Evolutionary conservation across 2,797 vertebrate genomes (phyloP).

Genomic region (Oreortyx pictus): DNA sequence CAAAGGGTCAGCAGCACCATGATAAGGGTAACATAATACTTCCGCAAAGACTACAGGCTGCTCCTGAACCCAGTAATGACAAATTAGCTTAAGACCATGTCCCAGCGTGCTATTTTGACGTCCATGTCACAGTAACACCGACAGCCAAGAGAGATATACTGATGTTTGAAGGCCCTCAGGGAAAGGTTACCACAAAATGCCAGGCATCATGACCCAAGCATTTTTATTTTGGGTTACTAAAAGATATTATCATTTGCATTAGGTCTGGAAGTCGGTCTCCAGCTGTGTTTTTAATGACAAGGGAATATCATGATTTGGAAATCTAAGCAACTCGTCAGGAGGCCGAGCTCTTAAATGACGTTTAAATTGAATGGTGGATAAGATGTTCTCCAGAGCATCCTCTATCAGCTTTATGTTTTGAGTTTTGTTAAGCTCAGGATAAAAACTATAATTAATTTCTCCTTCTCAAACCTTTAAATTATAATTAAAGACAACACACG

Average conservation of each 20-base stretch:
- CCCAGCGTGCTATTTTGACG: not conserved
- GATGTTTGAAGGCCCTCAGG: not conserved
- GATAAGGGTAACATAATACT: not conserved
- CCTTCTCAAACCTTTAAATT: slow-evolving; percentile 63
- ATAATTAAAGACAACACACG: slow-evolving; percentile 68
- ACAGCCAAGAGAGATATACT: not conserved
- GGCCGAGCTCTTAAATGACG: slow-evolving; percentile 32
- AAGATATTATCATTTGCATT: slow-evolving; percentile 3
- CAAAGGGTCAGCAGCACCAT: not conserved
- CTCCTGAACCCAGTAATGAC: not conserved
- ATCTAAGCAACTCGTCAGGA: slow-evolving; percentile 49
- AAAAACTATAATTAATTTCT: slow-evolving; percentile 67
- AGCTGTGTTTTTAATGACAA: slow-evolving; percentile 47
- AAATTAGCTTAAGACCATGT: not conserved
- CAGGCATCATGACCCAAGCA: not conserved
- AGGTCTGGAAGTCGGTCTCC: slow-evolving; percentile 22
- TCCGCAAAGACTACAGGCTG: not conserved
- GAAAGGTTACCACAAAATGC: not conserved
- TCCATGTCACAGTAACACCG: not conserved
- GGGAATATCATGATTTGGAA: slow-evolving; percentile 21
- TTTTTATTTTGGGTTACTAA: slow-evolving; percentile 1
- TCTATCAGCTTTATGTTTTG: slow-evolving; percentile 57
- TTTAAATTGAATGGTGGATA: slow-evolving; percentile 56
- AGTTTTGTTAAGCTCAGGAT: slow-evolving; percentile 38
- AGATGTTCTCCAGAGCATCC: slow-evolving; percentile 42